A percentile compares a stretch with the other conserved stretches of the same genome.
Conservation (phyloP, 2,797 vertebrate genomes). For the Limosa lapponica region DNA sequence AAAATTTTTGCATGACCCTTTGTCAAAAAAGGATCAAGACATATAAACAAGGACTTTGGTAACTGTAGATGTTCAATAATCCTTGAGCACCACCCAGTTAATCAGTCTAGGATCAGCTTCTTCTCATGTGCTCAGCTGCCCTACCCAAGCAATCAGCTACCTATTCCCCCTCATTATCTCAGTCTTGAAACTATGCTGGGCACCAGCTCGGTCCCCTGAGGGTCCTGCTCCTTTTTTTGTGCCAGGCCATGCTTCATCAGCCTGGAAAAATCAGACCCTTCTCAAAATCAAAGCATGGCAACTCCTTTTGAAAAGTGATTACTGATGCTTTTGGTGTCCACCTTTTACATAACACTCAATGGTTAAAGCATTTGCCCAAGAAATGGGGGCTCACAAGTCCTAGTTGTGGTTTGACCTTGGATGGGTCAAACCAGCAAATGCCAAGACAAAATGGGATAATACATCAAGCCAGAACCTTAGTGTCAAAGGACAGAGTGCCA, state of each 20-base stretch:
- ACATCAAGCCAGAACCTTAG: neutral
- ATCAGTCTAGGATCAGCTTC: neutral
- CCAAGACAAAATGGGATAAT: neutral
- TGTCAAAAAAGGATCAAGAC: neutral
- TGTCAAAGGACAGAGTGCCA: neutral
- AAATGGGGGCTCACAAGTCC: neutral
- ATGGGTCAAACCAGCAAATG: neutral
- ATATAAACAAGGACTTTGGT: neutral
- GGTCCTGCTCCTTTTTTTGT: neutral
- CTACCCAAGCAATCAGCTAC: neutral
- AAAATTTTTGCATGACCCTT: neutral
- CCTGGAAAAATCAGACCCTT: neutral
- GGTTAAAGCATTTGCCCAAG: neutral
- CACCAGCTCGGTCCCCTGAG: neutral
- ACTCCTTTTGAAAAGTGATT: neutral
- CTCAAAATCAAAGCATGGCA: neutral
- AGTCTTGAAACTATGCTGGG: neutral
- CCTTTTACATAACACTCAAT: neutral
- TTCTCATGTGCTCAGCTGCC: neutral
- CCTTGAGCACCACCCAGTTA: neutral
- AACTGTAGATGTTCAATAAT: neutral
- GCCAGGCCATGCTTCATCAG: neutral
- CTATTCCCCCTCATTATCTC: accelerated
- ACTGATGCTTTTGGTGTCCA: neutral
- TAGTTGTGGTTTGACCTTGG: neutral